These are phyloP conservation scores for Trachops cirrhosus DNA, from an alignment of 2,797 vertebrate genomes.

Conservation along the genomic window DNA sequence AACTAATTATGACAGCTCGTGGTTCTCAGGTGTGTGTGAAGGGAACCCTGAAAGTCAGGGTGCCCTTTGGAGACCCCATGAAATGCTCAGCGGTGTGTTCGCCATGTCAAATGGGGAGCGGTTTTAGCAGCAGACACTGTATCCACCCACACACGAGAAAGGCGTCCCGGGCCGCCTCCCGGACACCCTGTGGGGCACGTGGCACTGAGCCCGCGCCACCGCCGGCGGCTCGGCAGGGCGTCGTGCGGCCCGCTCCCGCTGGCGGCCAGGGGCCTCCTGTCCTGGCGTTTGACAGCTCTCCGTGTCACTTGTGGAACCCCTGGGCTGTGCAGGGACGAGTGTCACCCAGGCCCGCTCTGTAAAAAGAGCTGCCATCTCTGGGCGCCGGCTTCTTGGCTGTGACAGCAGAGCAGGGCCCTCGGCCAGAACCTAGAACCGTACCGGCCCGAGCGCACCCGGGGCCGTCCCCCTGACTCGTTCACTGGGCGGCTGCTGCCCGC, in stretches of 20 bases:
- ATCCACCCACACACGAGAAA: rapidly evolving
- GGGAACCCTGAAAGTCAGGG: neutral
- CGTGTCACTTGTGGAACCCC: neutral
- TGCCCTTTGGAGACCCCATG: neutral
- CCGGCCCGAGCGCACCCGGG: neutral
- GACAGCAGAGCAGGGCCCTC: neutral
- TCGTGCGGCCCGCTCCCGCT: neutral
- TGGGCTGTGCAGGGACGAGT: neutral
- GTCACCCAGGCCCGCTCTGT: constrained; percentile 50
- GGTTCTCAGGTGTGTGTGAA: neutral
- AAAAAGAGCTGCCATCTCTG: constrained; percentile 37
- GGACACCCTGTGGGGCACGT: rapidly evolving
- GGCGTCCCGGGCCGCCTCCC: rapidly evolving
- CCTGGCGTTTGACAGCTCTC: neutral
- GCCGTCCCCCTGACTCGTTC: neutral
- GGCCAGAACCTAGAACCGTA: constrained; percentile 20
- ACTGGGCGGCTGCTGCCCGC: rapidly evolving
- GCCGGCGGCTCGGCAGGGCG: neutral
- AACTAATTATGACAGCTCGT: rapidly evolving
- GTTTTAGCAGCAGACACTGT: neutral
- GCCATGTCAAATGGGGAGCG: neutral
- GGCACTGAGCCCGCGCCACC: rapidly evolving
- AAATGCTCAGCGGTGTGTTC: neutral
- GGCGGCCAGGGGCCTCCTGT: neutral
- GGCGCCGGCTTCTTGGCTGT: neutral